Evolutionary conservation across 1,140 invertebrate species (phyloP), one percentile per base, ranked within the genome.

Genomic region (Pomacea maculata): DNA sequence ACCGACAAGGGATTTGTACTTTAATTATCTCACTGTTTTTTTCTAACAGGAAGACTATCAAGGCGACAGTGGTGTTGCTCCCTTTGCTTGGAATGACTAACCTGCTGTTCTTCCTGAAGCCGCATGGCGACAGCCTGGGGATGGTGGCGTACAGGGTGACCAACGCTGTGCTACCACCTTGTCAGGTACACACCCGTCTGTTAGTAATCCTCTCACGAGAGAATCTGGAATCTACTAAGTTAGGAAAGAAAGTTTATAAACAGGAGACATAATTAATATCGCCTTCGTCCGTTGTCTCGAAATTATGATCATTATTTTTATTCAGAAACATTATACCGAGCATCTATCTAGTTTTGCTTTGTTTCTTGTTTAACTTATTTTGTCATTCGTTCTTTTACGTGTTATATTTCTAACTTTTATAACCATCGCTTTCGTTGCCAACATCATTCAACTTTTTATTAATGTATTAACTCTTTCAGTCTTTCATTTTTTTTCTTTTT

Each of bases 1-100:
- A 45, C 34, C 34, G 34, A 45, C 34, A 45, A 45, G 34, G 6
- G 34, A 45, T 45, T 45, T 45, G 2, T 45, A 45, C 34, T 45
- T 45, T 6, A 45, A 45, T 6, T 45, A 8, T 70, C 68, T 70
- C 6, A 1, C 21, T 12, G 68, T 25, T 70, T 25, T 25, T 70
- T 25, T 21, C 57, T 83, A 85, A 17, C 88, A 93, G 93, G 82
- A 93, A 93, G 88, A 92, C 93, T 10, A 91, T 93, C 17, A 92
- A 92, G 84, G 93, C 93, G 0, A 94, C 93, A 1, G 85, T 92
- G 0, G 89, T 94, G 25, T 84, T 94, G 10, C 92, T 94, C 84
- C 93, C 93, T 7, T 85, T 94, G n/a, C 88, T 94, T 21, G 93
- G 93, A 7, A 88, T 93, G 11, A 93, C 93, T 10, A 93, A 93